Evolutionary conservation across 2,888 invertebrate species (phyloP).

Genomic region (Hyppa rectilinea): DNA sequence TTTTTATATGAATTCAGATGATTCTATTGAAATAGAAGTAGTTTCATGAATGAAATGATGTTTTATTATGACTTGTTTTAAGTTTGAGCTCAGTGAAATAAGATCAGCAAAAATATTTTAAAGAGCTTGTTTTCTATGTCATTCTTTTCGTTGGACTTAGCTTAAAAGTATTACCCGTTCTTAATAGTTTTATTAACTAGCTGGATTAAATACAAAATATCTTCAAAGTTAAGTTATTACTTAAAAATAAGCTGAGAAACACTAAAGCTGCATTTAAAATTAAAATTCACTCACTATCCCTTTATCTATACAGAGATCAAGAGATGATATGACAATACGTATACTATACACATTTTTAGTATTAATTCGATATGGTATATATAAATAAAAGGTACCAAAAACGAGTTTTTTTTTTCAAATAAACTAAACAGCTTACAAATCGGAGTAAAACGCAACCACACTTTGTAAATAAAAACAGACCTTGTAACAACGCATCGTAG

Average conservation of each 20-base stretch:
- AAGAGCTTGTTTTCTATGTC: neutral
- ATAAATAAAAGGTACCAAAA: too few species aligned
- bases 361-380: too few species aligned
- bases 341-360: too few species aligned
- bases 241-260: neutral
- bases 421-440: too few species aligned
- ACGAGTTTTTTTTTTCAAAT: too few species aligned
- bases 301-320: too few species aligned
- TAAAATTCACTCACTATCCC: neutral
- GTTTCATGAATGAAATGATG: neutral
- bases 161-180: neutral
- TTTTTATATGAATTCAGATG: slow-evolving; percentile 12
- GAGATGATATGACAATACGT: too few species aligned
- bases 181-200: neutral
- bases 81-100: neutral
- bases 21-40: slow-evolving; percentile 24
- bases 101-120: neutral
- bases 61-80: neutral
- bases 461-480: too few species aligned
- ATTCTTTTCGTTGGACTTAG: neutral
- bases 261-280: too few species aligned
- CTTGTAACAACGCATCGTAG: too few species aligned
- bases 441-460: too few species aligned
- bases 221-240: neutral
- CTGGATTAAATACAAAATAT: neutral